phyloP scores from a whole-genome alignment of 2,888 invertebrate genomes.

The Galeruca laticollis region DNA sequence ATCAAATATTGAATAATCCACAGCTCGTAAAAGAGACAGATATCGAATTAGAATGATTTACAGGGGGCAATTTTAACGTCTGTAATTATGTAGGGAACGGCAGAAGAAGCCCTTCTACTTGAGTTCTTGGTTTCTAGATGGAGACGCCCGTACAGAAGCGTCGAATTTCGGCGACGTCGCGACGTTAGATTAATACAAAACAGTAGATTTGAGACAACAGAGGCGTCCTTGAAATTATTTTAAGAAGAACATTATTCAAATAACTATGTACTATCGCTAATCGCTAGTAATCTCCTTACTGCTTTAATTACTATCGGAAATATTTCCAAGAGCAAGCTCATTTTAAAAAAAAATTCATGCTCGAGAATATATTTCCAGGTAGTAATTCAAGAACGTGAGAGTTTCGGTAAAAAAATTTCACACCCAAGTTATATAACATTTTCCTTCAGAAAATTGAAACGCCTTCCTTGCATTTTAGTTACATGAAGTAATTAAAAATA shows the following conservation, averaged over 20 bases:
- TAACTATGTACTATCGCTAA: too few relatives aligned
- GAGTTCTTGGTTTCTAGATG: slow-evolving; percentile 53
- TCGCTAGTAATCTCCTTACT: too few relatives aligned
- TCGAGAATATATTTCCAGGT: too few relatives aligned
- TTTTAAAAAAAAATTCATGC: too few relatives aligned
- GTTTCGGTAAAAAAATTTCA: too few relatives aligned
- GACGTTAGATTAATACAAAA: slow-evolving; percentile 59
- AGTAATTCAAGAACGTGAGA: too few relatives aligned
- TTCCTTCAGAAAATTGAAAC: too few relatives aligned
- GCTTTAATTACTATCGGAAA: too few relatives aligned
- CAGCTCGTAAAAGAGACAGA: slow-evolving; percentile 34
- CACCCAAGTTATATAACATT: too few relatives aligned
- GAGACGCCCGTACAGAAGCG: slow-evolving; percentile 52
- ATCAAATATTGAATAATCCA: slow-evolving; percentile 23
- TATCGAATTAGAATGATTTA: slow-evolving; percentile 64
- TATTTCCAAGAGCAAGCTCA: too few relatives aligned
- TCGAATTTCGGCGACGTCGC: slow-evolving; percentile 56
- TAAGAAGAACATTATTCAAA: background rate
- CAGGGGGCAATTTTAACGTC: slow-evolving; percentile 53
- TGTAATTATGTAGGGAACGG: slow-evolving; percentile 53
- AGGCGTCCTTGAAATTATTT: background rate
- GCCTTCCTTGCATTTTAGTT: too few relatives aligned
- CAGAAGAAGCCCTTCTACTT: slow-evolving; percentile 35
- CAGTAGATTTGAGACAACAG: slow-evolving; percentile 55
- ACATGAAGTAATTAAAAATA: too few relatives aligned